Conservation (phyloP, 2,888 invertebrate species). For the Cerastis rubricosa region DNA sequence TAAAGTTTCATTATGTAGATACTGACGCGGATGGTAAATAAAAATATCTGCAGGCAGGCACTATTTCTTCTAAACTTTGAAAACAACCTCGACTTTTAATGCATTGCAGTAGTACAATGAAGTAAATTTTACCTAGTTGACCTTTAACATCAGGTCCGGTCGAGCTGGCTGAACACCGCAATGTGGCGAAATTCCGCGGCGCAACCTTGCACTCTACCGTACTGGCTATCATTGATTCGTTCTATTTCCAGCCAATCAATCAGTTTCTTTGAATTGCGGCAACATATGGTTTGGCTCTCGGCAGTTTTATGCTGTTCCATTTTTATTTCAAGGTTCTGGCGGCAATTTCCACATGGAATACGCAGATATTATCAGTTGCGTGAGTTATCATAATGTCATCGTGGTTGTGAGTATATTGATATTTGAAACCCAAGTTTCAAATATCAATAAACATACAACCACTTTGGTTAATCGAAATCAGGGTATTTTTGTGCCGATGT, state of each 20-base stretch:
- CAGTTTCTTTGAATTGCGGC: constrained; percentile 31
- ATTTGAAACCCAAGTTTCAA: too few species aligned
- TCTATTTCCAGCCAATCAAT: constrained; percentile 52
- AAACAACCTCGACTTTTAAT: constrained; percentile 35
- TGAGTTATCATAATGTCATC: background rate
- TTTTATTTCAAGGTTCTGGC: constrained; percentile 21
- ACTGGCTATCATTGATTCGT: constrained; percentile 47
- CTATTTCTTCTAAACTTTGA: constrained; percentile 3
- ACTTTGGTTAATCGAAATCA: background rate
- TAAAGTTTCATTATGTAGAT: background rate
- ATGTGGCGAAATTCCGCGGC: constrained; percentile 41
- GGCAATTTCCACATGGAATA: background rate
- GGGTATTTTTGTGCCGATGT: background rate
- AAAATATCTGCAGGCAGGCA: background rate
- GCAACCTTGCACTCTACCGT: constrained; percentile 49
- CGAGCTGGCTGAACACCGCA: constrained; percentile 19
- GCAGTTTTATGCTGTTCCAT: background rate
- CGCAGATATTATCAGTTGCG: background rate
- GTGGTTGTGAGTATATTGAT: background rate
- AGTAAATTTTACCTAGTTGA: constrained; percentile 48
- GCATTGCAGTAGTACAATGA: constrained; percentile 54
- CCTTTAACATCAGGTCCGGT: constrained; percentile 43
- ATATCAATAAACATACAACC: too few species aligned
- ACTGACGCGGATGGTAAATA: background rate
- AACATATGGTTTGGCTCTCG: constrained; percentile 25